These are phyloP conservation scores for Pogona vitticeps DNA, from an alignment of 2,113 vertebrate genomes.

Conservation along the genomic window DNA sequence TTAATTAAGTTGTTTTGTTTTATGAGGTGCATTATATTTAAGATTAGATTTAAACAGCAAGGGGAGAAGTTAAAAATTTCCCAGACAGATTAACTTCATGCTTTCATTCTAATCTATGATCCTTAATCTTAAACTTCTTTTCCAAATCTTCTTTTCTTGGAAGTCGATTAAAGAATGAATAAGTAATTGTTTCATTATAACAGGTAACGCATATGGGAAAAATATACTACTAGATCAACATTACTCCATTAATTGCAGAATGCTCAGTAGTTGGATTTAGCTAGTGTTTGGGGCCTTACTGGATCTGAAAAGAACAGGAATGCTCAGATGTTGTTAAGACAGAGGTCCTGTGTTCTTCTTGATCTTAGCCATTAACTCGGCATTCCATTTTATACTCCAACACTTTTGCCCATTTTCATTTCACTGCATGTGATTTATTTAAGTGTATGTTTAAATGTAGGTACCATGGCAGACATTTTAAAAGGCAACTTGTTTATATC, in stretches of 20 bases:
- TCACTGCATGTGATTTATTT: background rate
- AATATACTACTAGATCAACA: background rate
- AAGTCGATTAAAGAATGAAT: conserved; percentile 60
- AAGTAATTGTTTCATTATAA: conserved; percentile 67
- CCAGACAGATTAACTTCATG: conserved; percentile 59
- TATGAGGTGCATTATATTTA: background rate
- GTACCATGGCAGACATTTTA: background rate
- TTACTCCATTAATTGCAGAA: conserved; percentile 15
- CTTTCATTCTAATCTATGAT: conserved; percentile 47
- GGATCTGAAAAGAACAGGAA: background rate
- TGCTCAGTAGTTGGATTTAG: background rate
- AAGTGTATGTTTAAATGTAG: background rate
- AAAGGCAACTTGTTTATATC: background rate
- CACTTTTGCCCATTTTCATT: background rate
- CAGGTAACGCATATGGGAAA: conserved; percentile 14
- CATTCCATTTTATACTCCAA: no score
- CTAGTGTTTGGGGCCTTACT: background rate
- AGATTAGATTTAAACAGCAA: conserved; percentile 35
- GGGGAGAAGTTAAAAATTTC: conserved; percentile 57
- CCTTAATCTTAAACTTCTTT: conserved; percentile 65
- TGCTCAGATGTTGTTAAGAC: background rate
- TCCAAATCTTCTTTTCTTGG: conserved; percentile 72
- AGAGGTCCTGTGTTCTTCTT: no score
- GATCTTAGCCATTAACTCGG: no score
- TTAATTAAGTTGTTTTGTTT: background rate